Percentiles rank a stretch among this genome's conserved stretches.
These are phyloP conservation scores for Brienomyrus brachyistius DNA, from an alignment of 2,113 vertebrate species.

Conservation along the genomic window DNA sequence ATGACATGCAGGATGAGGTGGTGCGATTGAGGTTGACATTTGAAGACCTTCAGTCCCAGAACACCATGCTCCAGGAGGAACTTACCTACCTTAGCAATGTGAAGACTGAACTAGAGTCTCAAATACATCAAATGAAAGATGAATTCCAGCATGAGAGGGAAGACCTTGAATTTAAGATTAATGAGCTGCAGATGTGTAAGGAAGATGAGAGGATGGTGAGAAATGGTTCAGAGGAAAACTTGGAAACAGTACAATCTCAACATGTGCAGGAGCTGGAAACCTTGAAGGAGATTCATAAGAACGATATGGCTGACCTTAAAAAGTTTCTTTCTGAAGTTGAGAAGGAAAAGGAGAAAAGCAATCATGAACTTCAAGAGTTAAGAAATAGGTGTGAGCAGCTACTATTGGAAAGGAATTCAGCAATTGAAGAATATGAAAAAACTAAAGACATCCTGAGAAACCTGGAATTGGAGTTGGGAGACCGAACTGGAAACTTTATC, in stretches of 20 bases:
- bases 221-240: constrained; percentile 58
- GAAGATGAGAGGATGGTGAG: constrained; percentile 64
- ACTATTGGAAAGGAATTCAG: constrained; percentile 71
- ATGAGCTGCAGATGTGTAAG: constrained; percentile 80
- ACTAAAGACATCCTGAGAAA: constrained; percentile 70
- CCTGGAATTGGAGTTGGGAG: constrained; percentile 71
- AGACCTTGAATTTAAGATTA: constrained; percentile 93
- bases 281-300: constrained; percentile 54
- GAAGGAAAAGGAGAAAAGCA: constrained; percentile 55
- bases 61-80: constrained; percentile 84
- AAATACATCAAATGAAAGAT: constrained; percentile 70
- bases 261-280: constrained; percentile 47
- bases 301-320: constrained; percentile 54
- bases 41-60: constrained; percentile 76
- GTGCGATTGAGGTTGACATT: constrained; percentile 56
- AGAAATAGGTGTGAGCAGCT: constrained; percentile 64
- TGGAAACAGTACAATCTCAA: constrained; percentile 42
- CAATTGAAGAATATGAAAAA: constrained; percentile 65
- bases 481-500: constrained; percentile 77
- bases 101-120: constrained; percentile 78
- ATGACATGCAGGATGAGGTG: constrained; percentile 51
- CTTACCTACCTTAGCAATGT: constrained; percentile 82
- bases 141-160: constrained; percentile 85
- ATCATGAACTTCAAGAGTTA: constrained; percentile 61
- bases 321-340: constrained; percentile 48